Base-by-base conservation (phyloP, 2,797 vertebrate species). In the Columba guinea region DNA sequence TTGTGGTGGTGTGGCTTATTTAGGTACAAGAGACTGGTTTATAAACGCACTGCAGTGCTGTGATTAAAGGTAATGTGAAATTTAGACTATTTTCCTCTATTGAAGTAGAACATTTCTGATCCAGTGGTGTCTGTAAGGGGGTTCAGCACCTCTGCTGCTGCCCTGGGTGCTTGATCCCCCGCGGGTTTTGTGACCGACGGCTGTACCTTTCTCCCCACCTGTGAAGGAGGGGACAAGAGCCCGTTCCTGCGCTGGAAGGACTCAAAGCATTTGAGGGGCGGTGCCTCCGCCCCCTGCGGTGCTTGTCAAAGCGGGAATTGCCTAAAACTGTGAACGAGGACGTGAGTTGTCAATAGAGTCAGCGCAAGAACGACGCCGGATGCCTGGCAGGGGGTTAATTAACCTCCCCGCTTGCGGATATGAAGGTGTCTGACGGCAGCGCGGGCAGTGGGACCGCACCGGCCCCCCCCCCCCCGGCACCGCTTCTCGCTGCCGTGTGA, bases 271-370 rank as follows among this genome's bases (percentile, higher is more conserved):
- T 13, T 1, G 11, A 10, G 39, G 4, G 34, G 30, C 7, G 2
- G 28, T 3, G n/a, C 37, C 15, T 2, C 1, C 9, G 3, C 3
- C 11, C 59, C 70, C 59, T 4, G 34, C 34, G 28, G 65, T 26
- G 17, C 14, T 21, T 11, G 13, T 13, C 58, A 12, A 7, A 32
- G 76, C 41, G 1, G 52, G n/a, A 8, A 17, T 1, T 0, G 35
- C 11, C 44, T 8, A 2, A 13, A n/a, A 5, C 15, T 1, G 27
- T 0, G 46, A 28, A 3, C 3, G 35, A 2, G 21, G 26, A 0
- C 4, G 71, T 0, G 32, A 7, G 32, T 7, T 18, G 51, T 32
- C 32, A 5, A 2, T 5, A 6, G 23, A 14, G 41, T 51, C 58
- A 13, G 56, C 21, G 37, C 39, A 1, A 49, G 39, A n/a, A 59